These are phyloP conservation scores for Danaus plexippus DNA, from an alignment of 1,140 invertebrate species.

Conservation along the genomic window DNA sequence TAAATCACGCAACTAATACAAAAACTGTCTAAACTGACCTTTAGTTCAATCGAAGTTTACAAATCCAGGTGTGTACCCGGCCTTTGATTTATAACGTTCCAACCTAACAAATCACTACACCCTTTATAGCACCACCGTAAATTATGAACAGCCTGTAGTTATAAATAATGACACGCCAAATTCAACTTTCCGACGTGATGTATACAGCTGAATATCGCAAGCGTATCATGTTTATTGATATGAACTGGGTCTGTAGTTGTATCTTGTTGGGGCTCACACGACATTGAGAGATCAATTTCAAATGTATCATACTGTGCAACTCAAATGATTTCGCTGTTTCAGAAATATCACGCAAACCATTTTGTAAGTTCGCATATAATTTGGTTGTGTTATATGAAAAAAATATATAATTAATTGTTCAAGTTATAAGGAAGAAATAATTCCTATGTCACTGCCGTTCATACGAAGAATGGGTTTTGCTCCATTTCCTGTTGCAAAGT, in stretches of 20 bases:
- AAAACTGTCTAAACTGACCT: conserved; percentile 27
- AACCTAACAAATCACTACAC: conserved; percentile 19
- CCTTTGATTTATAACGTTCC: conserved; percentile 18
- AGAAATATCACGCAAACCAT: too few relatives aligned
- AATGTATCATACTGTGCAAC: neutral
- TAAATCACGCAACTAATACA: conserved; percentile 29
- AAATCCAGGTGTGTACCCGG: conserved; percentile 17
- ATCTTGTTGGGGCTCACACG: conserved; percentile 9
- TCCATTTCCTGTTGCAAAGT: too few relatives aligned
- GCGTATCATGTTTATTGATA: conserved; percentile 5
- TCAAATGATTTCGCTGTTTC: too few relatives aligned
- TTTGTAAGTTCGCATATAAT: too few relatives aligned
- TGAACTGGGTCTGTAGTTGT: conserved; percentile 2
- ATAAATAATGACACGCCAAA: conserved; percentile 2
- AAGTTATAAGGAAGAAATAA: too few relatives aligned
- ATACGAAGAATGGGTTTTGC: too few relatives aligned
- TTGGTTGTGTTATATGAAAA: too few relatives aligned
- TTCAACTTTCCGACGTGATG: neutral
- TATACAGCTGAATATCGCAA: conserved; percentile 3
- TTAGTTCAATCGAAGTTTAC: conserved; percentile 20
- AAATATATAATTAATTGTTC: too few relatives aligned
- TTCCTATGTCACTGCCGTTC: too few relatives aligned
- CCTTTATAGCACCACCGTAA: conserved; percentile 13
- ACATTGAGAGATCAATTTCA: conserved; percentile 16
- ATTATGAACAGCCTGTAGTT: conserved; percentile 9